Evolutionary conservation across 2,888 invertebrate genomes (phyloP).

Genomic region (Drosophila antonietae): DNA sequence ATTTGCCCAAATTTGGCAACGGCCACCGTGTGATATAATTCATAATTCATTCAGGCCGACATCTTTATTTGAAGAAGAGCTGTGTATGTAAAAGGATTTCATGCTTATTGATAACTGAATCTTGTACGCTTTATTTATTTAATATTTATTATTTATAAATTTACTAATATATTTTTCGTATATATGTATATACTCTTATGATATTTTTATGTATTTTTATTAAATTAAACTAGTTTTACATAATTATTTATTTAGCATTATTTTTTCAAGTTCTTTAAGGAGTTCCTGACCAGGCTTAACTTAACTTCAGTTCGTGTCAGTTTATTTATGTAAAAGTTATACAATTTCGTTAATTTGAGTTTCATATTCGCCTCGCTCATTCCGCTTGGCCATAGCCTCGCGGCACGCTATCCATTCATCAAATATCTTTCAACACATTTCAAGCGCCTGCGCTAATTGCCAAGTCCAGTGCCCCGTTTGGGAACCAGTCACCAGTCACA

Average conservation of each 20-base stretch:
- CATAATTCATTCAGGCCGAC: conserved; percentile 77
- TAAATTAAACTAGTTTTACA: not conserved
- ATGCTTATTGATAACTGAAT: not conserved
- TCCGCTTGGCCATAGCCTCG: conserved; percentile 15
- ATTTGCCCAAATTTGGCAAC: conserved; percentile 72
- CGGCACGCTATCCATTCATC: conserved; percentile 71
- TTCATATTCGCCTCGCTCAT: conserved; percentile 18
- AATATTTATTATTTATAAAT: not conserved
- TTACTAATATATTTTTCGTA: too few relatives aligned
- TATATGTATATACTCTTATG: too few relatives aligned
- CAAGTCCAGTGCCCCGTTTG: conserved; percentile 43
- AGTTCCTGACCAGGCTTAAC: not conserved
- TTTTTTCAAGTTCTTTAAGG: not conserved
- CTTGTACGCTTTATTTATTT: not conserved
- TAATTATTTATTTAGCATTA: not conserved
- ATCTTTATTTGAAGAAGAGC: conserved; percentile 71
- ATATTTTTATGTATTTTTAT: too few relatives aligned
- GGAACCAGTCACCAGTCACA: conserved; percentile 56
- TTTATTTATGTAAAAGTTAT: conserved; percentile 9
- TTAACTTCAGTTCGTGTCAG: not conserved
- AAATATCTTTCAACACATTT: conserved; percentile 77
- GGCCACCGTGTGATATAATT: conserved; percentile 75
- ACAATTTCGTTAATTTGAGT: conserved; percentile 15
- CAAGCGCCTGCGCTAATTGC: conserved; percentile 71
- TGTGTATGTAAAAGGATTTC: not conserved